Evolutionary conservation across 2,888 invertebrate species (phyloP).

Genomic region (Eucera pruinosa): DNA sequence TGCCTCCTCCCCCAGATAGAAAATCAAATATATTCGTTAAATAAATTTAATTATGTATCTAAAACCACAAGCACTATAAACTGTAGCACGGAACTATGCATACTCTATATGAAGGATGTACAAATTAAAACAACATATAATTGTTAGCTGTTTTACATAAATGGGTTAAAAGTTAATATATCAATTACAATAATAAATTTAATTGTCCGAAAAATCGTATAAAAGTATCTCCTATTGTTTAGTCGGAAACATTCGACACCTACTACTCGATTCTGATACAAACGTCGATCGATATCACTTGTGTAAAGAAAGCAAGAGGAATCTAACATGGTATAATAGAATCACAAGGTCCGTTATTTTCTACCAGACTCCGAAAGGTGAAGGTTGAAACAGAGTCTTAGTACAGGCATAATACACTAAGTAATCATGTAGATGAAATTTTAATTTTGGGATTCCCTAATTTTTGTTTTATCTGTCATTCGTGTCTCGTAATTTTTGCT

Average conservation of each 20-base stretch:
- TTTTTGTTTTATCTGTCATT: neutral
- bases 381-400: slow-evolving; percentile 48
- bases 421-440: neutral
- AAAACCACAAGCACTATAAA: too few species aligned
- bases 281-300: slow-evolving; percentile 21
- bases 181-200: neutral
- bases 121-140: too few species aligned
- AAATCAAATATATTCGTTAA: too few species aligned
- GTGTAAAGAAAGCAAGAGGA: slow-evolving; percentile 14
- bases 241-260: slow-evolving; percentile 4
- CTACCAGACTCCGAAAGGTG: slow-evolving; percentile 47
- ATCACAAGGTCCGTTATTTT: slow-evolving; percentile 52
- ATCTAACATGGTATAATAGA: slow-evolving; percentile 14
- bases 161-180: neutral
- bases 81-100: too few species aligned
- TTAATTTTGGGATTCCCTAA: neutral
- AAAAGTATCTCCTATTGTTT: neutral
- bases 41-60: too few species aligned
- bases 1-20: too few species aligned
- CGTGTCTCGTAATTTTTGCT: neutral
- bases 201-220: neutral
- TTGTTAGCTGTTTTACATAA: too few species aligned
- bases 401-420: slow-evolving; percentile 7
- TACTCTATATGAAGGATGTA: too few species aligned
- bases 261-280: slow-evolving; percentile 10